Base-by-base conservation (phyloP, 1,140 invertebrate genomes). In the Solenopsis invicta region DNA sequence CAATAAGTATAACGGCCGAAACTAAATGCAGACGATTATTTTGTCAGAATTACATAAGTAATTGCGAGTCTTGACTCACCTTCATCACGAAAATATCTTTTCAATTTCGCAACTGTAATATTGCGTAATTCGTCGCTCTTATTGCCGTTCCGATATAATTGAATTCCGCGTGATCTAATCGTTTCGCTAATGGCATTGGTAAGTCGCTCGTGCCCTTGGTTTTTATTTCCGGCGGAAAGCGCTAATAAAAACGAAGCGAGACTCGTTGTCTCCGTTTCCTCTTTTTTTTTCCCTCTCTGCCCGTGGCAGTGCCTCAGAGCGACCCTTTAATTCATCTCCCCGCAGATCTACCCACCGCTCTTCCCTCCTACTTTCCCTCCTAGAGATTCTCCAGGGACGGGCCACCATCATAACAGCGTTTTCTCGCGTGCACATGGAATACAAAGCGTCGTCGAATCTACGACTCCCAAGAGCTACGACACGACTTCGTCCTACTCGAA, bases 341-440 rank as follows among this genome's bases (percentile, higher is more conserved):
- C 34, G 24, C 45, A 34, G 50, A 34, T 80, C 61, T 18, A 66
- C 71, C 66, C 66, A 12, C n/a, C n/a, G n/a, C n/a, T 67, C 24
- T 72, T 54, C 64, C 24, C 37, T 29, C 18, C 61, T 54, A 45
- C 69, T 74, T 82, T 64, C n/a, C 24, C 24, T 37, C 24, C 29
- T 37, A 12, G 50, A 37, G 75, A 86, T 89, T 92, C 91, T 92
- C 45, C 41, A 89, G 61, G 88, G 92, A 92, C 64, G 86, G 86
- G 86, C 90, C 87, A 90, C 92, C 90, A 93, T 93, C 93, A 92
- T 94, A 94, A 94, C 91, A 91, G 88, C 92, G 90, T 93, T 94
- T 93, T 93, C 91, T 90, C 92, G 91, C 90, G 88, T 92, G 88
- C 90, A 54, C 77, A 48, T 64, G 85, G 91, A 93, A 93, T 94